Evolutionary conservation across 2,888 invertebrate genomes (phyloP).

Genomic region (Andricus curvator): DNA sequence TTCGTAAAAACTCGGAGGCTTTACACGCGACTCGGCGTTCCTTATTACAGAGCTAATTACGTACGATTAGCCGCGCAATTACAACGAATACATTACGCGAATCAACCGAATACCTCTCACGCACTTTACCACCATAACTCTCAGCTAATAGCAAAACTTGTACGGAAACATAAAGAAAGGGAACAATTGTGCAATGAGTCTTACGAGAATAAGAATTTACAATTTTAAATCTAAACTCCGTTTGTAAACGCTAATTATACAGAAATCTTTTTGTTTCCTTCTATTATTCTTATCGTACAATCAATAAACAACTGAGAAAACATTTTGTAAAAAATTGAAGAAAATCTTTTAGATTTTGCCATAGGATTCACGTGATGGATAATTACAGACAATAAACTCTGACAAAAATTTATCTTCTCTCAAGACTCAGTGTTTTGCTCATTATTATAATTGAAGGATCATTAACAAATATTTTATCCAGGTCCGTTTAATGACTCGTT

Average conservation of each 20-base stretch:
- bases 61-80: slow-evolving; percentile 69
- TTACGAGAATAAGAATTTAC: background rate
- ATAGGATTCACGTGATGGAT: slow-evolving; percentile 11
- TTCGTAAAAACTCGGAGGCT: slow-evolving; percentile 51
- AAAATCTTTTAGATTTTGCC: slow-evolving; percentile 23
- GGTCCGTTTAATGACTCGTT: slow-evolving; percentile 9
- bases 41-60: slow-evolving; percentile 68
- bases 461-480: background rate
- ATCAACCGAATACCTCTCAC: slow-evolving; percentile 60
- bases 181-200: slow-evolving; percentile 19
- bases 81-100: slow-evolving; percentile 62
- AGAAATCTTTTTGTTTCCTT: background rate
- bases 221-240: background rate
- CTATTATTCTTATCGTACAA: background rate
- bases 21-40: slow-evolving; percentile 68
- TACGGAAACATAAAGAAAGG: slow-evolving; percentile 25
- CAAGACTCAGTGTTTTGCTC: slow-evolving; percentile 2
- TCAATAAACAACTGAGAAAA: background rate
- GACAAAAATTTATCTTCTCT: background rate
- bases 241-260: background rate
- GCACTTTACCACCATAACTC: slow-evolving; percentile 42
- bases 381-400: slow-evolving; percentile 6
- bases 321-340: background rate
- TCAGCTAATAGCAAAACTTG: slow-evolving; percentile 17
- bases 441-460: slow-evolving; percentile 23